phyloP scores from a whole-genome alignment of 2,888 invertebrate genomes.

The Mesorhabditis sp. region DNA sequence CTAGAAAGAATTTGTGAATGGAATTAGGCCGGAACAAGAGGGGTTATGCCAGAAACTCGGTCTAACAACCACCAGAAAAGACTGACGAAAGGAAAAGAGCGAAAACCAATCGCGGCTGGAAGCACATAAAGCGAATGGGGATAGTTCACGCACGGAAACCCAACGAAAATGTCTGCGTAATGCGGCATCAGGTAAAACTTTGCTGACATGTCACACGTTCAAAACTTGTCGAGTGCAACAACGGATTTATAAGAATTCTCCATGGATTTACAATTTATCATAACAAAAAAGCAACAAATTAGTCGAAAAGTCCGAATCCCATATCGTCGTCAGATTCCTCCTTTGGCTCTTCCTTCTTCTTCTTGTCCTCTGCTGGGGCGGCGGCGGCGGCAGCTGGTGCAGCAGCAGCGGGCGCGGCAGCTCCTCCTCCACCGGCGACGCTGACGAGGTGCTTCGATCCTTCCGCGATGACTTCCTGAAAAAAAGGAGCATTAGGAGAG shows the following conservation, averaged over 20 bases:
- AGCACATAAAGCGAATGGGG: no score
- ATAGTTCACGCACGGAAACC: no score
- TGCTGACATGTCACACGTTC: no score
- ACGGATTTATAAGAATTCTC: neutral
- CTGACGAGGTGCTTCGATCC: constrained; percentile 36
- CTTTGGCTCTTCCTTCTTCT: constrained; percentile 42
- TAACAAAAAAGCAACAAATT: constrained; percentile 25
- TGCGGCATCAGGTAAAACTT: no score
- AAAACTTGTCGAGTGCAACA: no score
- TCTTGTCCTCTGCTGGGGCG: constrained; percentile 34
- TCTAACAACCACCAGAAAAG: no score
- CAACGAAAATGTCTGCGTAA: no score
- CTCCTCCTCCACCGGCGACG: constrained; percentile 29
- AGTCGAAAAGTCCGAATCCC: constrained; percentile 50
- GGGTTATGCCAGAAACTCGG: neutral
- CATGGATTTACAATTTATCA: neutral
- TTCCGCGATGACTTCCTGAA: constrained; percentile 36
- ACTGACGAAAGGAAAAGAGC: no score
- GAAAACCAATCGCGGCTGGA: no score
- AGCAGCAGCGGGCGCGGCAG: constrained; percentile 25
- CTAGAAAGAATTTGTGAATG: neutral
- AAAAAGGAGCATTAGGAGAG: neutral
- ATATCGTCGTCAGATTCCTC: constrained; percentile 45
- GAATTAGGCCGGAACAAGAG: neutral
- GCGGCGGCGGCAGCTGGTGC: constrained; percentile 30